Evolutionary conservation across 2,113 vertebrate genomes (phyloP), one percentile per base, ranked within the genome.

Genomic region (Nyctibius bracteatus): DNA sequence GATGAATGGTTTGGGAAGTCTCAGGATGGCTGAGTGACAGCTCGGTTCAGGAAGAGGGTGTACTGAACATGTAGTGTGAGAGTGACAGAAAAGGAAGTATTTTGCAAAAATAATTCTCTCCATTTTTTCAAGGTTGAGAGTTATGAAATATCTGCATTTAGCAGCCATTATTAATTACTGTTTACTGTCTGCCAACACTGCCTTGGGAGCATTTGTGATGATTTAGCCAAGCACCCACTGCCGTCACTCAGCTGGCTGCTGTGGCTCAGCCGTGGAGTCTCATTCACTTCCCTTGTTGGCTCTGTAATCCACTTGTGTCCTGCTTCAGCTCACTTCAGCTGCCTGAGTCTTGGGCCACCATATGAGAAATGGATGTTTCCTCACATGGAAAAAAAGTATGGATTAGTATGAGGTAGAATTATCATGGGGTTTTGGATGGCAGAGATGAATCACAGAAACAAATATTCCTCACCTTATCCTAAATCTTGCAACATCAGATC

Each of bases 151-250:
- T 22, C 61, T 81, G 77, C 44, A 52, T 92, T 95, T 92, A 96
- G 59, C 81, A 90, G 63, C 58, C 39, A 13, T 52, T 91, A 86
- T 88, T 94, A 93, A 82, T 96, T 94, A 73, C 67, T 43, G 44
- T 65, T 92, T 86, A 30, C 30, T 62, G 9, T 78, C 51, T 94
- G 67, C 85, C 92, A 88, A 5, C 33, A 24, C 24, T 59, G 58
- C 81, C 54, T 79, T 88, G 87, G 84, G 87, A 92, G 28, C 89
- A 33, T 61, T 71, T 83, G 79, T 68, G 79, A 27, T 65, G 63
- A 73, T 84, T 79, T 85, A 93, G 63, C 79, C 86, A 58, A 54
- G 88, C 37, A 49, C 74, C 74, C 79, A 70, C 39, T 35, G 31
- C 62, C 65, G 80, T 88, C 82, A 8, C 61, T 79, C 85, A 90